Percentiles rank a stretch among this genome's conserved stretches.
phyloP scores from a whole-genome alignment of 2,888 invertebrate species.

The Dastarcus helophoroides region DNA sequence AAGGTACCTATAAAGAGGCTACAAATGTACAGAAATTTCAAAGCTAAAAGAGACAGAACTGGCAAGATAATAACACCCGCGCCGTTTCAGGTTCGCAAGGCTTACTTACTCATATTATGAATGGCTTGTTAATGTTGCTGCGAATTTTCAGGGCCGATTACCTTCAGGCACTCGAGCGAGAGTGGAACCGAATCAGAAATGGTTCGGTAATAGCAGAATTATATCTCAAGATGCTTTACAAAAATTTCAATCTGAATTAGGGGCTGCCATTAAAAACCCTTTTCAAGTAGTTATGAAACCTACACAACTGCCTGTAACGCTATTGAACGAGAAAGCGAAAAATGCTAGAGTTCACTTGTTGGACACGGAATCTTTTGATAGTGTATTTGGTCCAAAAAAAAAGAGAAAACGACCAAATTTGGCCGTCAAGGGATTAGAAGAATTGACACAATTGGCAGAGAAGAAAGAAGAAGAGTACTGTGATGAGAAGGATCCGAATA shows the following conservation, averaged over 20 bases:
- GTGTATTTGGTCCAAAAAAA: slow-evolving; percentile 91
- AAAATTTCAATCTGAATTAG: slow-evolving; percentile 89
- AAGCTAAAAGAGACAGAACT: slow-evolving; percentile 78
- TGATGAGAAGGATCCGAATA: slow-evolving; percentile 69
- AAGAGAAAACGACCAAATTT: slow-evolving; percentile 82
- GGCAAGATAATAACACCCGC: slow-evolving; percentile 91
- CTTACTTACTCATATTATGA: neutral
- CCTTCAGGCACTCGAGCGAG: slow-evolving; percentile 83
- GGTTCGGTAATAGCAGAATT: slow-evolving; percentile 98
- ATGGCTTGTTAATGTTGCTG: neutral
- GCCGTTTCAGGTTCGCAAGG: slow-evolving; percentile 64
- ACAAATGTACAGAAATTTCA: slow-evolving; percentile 97
- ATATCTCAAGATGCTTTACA: slow-evolving; percentile 84
- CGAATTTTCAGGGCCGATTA: slow-evolving; percentile 49
- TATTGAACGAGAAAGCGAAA: slow-evolving; percentile 86
- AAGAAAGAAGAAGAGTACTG: slow-evolving; percentile 67
- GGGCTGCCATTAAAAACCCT: slow-evolving; percentile 88
- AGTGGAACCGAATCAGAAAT: slow-evolving; percentile 94
- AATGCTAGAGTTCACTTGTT: slow-evolving; percentile 85
- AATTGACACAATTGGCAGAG: slow-evolving; percentile 61
- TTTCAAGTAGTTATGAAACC: slow-evolving; percentile 97
- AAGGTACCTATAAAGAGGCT: slow-evolving; percentile 90
- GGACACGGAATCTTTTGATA: slow-evolving; percentile 89
- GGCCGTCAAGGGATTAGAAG: slow-evolving; percentile 62
- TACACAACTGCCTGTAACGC: slow-evolving; percentile 84